Base-by-base conservation (phyloP, 2,888 invertebrate species). In the Plemyria rubiginata region DNA sequence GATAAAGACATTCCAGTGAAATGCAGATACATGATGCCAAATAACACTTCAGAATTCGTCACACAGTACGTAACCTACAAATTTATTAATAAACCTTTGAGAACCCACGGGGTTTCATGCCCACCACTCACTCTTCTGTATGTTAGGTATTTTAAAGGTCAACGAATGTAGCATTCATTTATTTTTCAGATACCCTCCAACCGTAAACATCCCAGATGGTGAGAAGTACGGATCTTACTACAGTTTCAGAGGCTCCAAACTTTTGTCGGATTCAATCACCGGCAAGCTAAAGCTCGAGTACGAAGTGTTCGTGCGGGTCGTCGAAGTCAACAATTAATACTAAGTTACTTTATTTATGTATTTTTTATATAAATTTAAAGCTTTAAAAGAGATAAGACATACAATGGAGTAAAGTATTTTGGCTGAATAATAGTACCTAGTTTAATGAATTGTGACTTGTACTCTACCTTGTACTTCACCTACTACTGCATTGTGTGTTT, bases 221-320 rank as follows among this genome's bases (percentile, higher is more conserved):
- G 88, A 88, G 61, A 86, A 86, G 52, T 74, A 82, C 36, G 90
- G 89, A 32, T 84, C 87, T 0, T 86, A 83, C 72, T 92, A 89
- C 72, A 90, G 86, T 62, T 90, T 88, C 60, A 86, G 87, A 69
- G 91, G 92, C 45, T 82, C 82, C 2, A 90, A 90, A 70, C 71
- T 83, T 38, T 68, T 92, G 0, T 68, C 75, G 4, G 84, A 88
- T 67, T 69, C 83, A 0, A 68, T 83, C 6, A 86, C 79, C 15
- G 87, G 79, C 66, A 89, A 88, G 66, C 61, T 90, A 40, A 91
- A 89, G 70, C 74, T 92, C 60, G 86, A 92, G 65, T 92, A 91
- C 63, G 91, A 90, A 82, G 88, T 92, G 1, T 85, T 86, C 62
- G 87, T 90, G n/a, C 81, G 85, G 70, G 80, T 92, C 5, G 86